A percentile compares a stretch with the other conserved stretches of the same genome.
These are phyloP conservation scores for Stenichneumon culpator DNA, from an alignment of 2,888 invertebrate genomes.

Conservation along the genomic window DNA sequence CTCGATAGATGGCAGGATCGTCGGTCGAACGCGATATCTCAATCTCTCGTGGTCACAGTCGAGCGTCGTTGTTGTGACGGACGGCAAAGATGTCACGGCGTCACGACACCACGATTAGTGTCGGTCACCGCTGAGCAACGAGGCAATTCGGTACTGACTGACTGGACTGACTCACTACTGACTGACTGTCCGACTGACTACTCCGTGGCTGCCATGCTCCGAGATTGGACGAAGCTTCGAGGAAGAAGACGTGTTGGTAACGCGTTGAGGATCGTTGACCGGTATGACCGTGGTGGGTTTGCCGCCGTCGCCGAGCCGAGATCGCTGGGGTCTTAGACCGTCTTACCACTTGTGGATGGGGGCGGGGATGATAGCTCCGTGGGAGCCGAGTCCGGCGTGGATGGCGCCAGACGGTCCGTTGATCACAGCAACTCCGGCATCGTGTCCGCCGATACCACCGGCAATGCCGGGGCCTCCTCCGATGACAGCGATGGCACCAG, in stretches of 20 bases:
- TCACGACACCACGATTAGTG: constrained; percentile 39
- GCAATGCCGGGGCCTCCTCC: constrained; percentile 81
- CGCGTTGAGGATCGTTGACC: constrained; percentile 83
- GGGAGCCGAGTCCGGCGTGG: constrained; percentile 85
- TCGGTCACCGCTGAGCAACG: constrained; percentile 41
- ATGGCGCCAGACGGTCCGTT: constrained; percentile 85
- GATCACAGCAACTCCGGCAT: constrained; percentile 85
- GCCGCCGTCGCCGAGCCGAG: constrained; percentile 85
- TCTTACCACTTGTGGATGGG: constrained; percentile 83
- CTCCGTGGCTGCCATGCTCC: constrained; percentile 77
- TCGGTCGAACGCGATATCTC: constrained; percentile 52
- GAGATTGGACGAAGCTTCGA: constrained; percentile 79
- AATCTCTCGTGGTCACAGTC: constrained; percentile 22
- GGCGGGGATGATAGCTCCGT: constrained; percentile 85
- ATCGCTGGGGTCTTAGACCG: constrained; percentile 84
- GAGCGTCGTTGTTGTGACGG: constrained; percentile 34
- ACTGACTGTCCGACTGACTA: constrained; percentile 75
- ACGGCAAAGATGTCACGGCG: constrained; percentile 43
- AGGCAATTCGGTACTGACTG: constrained; percentile 57
- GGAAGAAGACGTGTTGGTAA: constrained; percentile 81
- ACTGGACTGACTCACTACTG: constrained; percentile 73
- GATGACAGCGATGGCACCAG: constrained; percentile 84
- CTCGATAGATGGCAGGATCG: constrained; percentile 56
- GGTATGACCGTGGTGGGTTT: constrained; percentile 84
- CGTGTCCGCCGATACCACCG: constrained; percentile 84